Evolutionary conservation across 2,113 vertebrate species (phyloP).

Genomic region (Spermophilus dauricus): DNA sequence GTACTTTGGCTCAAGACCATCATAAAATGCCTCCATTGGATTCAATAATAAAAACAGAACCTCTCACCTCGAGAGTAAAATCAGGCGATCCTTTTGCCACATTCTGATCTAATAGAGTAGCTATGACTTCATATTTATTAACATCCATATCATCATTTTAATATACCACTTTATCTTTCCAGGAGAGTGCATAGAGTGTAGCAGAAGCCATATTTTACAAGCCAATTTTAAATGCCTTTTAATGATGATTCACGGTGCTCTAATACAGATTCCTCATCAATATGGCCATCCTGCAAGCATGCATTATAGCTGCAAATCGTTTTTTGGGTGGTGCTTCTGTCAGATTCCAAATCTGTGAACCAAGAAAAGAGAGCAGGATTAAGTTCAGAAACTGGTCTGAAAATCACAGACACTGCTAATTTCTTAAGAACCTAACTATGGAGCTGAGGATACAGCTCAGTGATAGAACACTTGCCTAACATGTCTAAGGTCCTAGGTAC

Average conservation of each 20-base stretch:
- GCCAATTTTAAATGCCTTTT: slow-evolving; percentile 85
- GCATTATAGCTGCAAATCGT: slow-evolving; percentile 77
- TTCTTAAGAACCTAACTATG: neutral
- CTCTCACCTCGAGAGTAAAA: neutral
- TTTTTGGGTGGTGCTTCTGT: slow-evolving; percentile 71
- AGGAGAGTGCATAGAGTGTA: slow-evolving; percentile 68
- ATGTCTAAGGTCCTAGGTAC: too few relatives aligned
- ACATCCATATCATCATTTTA: slow-evolving; percentile 85
- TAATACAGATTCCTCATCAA: slow-evolving; percentile 82
- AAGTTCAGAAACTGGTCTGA: slow-evolving; percentile 1
- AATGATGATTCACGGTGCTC: slow-evolving; percentile 82
- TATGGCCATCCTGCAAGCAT: slow-evolving; percentile 76
- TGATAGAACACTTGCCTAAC: neutral
- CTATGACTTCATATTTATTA: slow-evolving; percentile 85
- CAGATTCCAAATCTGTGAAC: slow-evolving; percentile 70
- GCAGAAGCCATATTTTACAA: slow-evolving; percentile 74
- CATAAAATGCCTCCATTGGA: neutral
- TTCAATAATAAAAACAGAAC: slow-evolving; percentile 49
- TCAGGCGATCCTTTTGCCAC: slow-evolving; percentile 71
- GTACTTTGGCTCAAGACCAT: neutral
- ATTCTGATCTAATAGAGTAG: slow-evolving; percentile 80
- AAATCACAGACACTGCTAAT: neutral
- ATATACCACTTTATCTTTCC: slow-evolving; percentile 82
- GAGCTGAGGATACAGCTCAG: neutral
- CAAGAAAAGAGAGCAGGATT: neutral